Conservation (phyloP, 2,113 vertebrate species). For the Neomonachus schauinslandi region DNA sequence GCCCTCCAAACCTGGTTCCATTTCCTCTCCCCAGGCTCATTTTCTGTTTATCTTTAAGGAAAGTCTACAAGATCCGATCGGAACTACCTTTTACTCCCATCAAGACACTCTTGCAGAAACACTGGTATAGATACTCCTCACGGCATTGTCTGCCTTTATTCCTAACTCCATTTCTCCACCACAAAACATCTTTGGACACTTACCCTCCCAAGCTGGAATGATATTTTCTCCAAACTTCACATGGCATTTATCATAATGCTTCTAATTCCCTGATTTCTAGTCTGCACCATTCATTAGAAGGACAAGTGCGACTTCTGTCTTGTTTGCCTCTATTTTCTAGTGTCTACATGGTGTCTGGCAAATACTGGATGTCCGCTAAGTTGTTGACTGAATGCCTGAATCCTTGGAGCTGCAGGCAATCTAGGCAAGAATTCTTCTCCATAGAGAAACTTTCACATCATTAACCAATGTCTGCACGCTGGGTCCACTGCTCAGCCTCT, state of each 20-base stretch:
- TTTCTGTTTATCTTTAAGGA: not conserved
- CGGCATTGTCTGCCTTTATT: rapidly evolving
- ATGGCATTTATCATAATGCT: rapidly evolving
- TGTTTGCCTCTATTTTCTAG: not conserved
- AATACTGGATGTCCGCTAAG: rapidly evolving
- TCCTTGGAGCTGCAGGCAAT: not conserved
- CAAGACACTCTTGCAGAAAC: rapidly evolving
- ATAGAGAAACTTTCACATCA: rapidly evolving
- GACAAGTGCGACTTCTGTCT: rapidly evolving
- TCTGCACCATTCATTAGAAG: not conserved
- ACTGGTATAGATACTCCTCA: not conserved
- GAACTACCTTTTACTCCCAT: not conserved
- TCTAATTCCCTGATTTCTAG: not conserved
- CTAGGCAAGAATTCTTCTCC: not conserved
- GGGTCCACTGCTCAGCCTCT: too few species aligned
- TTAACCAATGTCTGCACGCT: not conserved
- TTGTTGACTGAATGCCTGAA: not conserved
- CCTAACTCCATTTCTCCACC: not conserved
- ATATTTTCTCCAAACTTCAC: rapidly evolving
- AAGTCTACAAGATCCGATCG: rapidly evolving
- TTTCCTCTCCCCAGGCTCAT: too few species aligned
- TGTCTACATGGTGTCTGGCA: not conserved
- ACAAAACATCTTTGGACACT: not conserved
- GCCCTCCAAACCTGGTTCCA: not conserved
- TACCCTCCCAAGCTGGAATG: too few species aligned